Evolutionary conservation across 2,888 invertebrate genomes (phyloP).

Genomic region (Coenonympha arcania): DNA sequence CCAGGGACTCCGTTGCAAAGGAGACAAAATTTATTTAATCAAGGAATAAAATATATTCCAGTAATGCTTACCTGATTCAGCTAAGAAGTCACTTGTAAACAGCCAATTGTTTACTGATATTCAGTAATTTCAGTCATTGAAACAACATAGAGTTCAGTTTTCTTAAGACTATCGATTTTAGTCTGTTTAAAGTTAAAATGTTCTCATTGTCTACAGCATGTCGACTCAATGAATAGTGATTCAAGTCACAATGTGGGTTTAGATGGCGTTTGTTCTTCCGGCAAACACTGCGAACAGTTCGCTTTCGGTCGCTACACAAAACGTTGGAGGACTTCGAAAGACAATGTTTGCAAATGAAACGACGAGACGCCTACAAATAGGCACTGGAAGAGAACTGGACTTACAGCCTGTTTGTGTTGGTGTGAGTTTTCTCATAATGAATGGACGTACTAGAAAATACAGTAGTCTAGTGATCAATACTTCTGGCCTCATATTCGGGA

Average conservation of each 20-base stretch:
- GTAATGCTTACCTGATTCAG: no score
- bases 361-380: constrained; percentile 21
- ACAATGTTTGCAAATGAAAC: constrained; percentile 24
- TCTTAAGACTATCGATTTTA: not conserved
- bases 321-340: constrained; percentile 24
- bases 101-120: no score
- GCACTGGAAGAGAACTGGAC: constrained; percentile 5
- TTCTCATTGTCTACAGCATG: not conserved
- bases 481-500: no score
- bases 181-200: no score
- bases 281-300: constrained; percentile 25
- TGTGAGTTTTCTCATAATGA: not conserved
- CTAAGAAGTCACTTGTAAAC: no score
- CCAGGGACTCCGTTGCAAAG: no score
- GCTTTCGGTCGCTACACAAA: constrained; percentile 24
- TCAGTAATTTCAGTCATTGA: no score
- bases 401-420: no score
- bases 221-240: constrained; percentile 12
- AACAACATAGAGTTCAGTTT: no score
- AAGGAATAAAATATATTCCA: no score
- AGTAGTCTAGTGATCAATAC: no score
- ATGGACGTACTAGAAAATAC: not conserved
- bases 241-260: constrained; percentile 18
- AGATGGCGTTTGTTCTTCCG: constrained; percentile 24
- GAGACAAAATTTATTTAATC: no score